phyloP scores from a whole-genome alignment of 2,888 invertebrate species.

The Epinotia bilunana region DNA sequence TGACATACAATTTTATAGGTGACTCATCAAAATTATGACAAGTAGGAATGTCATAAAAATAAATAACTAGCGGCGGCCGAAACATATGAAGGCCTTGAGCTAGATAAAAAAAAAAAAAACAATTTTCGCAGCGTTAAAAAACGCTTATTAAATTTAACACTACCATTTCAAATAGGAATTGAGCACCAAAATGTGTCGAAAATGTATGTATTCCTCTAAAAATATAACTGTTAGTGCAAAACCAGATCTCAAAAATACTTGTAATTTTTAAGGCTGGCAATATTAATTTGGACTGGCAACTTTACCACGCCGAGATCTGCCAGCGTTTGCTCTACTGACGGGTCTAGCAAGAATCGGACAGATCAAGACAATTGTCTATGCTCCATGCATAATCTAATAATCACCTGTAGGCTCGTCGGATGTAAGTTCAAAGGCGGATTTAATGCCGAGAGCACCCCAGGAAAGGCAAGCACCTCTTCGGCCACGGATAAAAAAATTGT shows the following conservation, averaged over 20 bases:
- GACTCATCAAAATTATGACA: slow-evolving; percentile 60
- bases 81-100: slow-evolving; percentile 79
- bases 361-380: too few relatives aligned
- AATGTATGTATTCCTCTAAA: slow-evolving; percentile 32
- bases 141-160: slow-evolving; percentile 25
- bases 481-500: too few relatives aligned
- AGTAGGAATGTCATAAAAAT: slow-evolving; percentile 52
- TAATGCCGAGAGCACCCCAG: too few relatives aligned
- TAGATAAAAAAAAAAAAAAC: slow-evolving; percentile 47
- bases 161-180: slow-evolving; percentile 16
- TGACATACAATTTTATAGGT: slow-evolving; percentile 71
- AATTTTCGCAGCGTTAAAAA: slow-evolving; percentile 30
- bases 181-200: slow-evolving; percentile 40
- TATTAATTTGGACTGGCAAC: slow-evolving; percentile 29
- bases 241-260: slow-evolving; percentile 45
- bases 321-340: slow-evolving; percentile 3
- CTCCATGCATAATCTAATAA: too few relatives aligned
- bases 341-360: too few relatives aligned
- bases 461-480: too few relatives aligned
- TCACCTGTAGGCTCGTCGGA: too few relatives aligned
- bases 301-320: slow-evolving; percentile 40
- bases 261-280: slow-evolving; percentile 36
- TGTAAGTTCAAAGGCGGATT: too few relatives aligned
- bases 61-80: slow-evolving; percentile 62
- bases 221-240: slow-evolving; percentile 27